Evolutionary conservation across 2,797 vertebrate species (phyloP).

Genomic region (Atherinosoma microstoma): DNA sequence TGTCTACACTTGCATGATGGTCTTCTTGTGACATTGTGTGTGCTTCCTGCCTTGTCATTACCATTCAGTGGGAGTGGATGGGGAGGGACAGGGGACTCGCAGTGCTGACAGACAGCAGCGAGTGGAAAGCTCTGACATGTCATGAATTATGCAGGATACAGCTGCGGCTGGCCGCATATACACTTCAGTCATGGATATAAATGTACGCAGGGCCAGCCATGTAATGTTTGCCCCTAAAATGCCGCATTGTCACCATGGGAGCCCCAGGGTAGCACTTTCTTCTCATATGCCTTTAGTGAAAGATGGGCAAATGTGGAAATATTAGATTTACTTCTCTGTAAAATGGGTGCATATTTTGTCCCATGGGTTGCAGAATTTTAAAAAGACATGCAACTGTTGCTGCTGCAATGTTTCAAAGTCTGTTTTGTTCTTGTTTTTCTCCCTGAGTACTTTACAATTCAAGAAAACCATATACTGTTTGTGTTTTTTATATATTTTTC

Average conservation of each 20-base stretch:
- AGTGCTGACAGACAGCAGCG: slow-evolving; percentile 72
- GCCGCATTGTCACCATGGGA: slow-evolving; percentile 35
- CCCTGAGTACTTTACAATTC: no score
- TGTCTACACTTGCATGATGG: slow-evolving; percentile 2
- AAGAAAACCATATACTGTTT: neutral
- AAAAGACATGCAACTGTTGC: slow-evolving; percentile 2
- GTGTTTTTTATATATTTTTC: neutral
- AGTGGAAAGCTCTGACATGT: slow-evolving; percentile 71
- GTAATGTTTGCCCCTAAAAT: slow-evolving; percentile 71
- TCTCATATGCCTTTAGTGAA: slow-evolving; percentile 17
- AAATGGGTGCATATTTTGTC: slow-evolving; percentile 25
- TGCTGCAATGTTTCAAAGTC: slow-evolving; percentile 9
- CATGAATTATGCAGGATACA: slow-evolving; percentile 78
- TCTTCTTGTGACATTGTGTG: slow-evolving; percentile 23
- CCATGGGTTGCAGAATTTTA: neutral
- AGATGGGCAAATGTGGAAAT: slow-evolving; percentile 33
- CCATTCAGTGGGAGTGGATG: slow-evolving; percentile 62
- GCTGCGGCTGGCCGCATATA: slow-evolving; percentile 58
- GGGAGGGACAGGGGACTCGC: slow-evolving; percentile 64
- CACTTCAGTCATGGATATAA: slow-evolving; percentile 75
- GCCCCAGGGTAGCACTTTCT: slow-evolving; percentile 39
- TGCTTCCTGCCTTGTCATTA: slow-evolving; percentile 54
- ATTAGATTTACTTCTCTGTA: slow-evolving; percentile 36
- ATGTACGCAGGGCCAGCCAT: slow-evolving; percentile 63
- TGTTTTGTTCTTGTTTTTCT: neutral